These are phyloP conservation scores for Holocentrus rufus DNA, from an alignment of 2,797 vertebrate species.

Conservation along the genomic window DNA sequence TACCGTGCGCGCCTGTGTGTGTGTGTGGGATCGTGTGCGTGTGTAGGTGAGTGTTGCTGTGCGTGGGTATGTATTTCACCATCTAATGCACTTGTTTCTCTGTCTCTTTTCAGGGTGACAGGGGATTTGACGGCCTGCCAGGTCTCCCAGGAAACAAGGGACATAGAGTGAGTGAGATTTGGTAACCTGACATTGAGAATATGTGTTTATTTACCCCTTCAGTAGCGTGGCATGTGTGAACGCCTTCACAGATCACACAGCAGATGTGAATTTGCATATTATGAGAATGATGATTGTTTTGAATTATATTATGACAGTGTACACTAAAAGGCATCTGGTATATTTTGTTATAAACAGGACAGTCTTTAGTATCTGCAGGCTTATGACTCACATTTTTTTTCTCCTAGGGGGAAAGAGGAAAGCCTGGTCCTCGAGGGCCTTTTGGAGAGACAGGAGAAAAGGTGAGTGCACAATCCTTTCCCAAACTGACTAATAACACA, in stretches of 20 bases:
- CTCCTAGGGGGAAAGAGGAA: slow-evolving; percentile 88
- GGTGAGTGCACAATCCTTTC: slow-evolving; percentile 72
- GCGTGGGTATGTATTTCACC: slow-evolving; percentile 33
- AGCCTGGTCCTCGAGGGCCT: slow-evolving; percentile 82
- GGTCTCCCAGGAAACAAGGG: slow-evolving; percentile 92
- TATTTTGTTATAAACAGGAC: slow-evolving; percentile 43
- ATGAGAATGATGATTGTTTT: slow-evolving; percentile 48
- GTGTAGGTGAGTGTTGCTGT: not conserved
- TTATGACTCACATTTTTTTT: slow-evolving; percentile 63
- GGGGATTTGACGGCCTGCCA: slow-evolving; percentile 92
- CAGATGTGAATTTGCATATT: slow-evolving; percentile 70
- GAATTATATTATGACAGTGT: slow-evolving; percentile 49
- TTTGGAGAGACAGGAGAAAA: slow-evolving; percentile 86
- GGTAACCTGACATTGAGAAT: slow-evolving; percentile 41
- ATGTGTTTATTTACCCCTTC: slow-evolving; percentile 39
- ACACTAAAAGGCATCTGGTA: slow-evolving; percentile 54
- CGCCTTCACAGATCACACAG: slow-evolving; percentile 32
- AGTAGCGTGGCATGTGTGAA: slow-evolving; percentile 25
- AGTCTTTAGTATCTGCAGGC: slow-evolving; percentile 32
- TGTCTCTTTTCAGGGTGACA: slow-evolving; percentile 86
- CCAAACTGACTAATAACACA: slow-evolving; percentile 14
- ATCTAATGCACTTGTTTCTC: slow-evolving; percentile 67
- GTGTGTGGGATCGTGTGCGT: slow-evolving; percentile 5
- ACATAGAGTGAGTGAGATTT: slow-evolving; percentile 85
- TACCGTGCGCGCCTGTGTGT: slow-evolving; percentile 44